A percentile compares a stretch with the other conserved stretches of the same genome.
phyloP scores from a whole-genome alignment of 2,888 invertebrate species.

The Lithosia quadra region DNA sequence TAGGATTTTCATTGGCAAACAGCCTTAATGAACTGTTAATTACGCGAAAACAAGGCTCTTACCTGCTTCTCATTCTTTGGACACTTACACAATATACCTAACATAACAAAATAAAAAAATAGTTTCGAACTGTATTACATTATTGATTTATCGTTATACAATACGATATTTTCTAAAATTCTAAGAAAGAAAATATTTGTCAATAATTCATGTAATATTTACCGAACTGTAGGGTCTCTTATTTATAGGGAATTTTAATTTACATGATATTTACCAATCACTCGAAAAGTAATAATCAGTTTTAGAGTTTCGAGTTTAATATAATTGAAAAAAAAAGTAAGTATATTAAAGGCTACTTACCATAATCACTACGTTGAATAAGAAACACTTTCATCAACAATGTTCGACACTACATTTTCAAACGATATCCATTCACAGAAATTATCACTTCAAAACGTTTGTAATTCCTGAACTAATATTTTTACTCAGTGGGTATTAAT shows the following conservation, averaged over 20 bases:
- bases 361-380: constrained; percentile 39
- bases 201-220: too few relatives aligned
- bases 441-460: neutral
- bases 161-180: neutral
- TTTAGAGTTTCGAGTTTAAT: neutral
- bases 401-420: constrained; percentile 41
- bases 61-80: neutral
- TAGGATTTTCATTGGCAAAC: too few relatives aligned
- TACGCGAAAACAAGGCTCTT: neutral
- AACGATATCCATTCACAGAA: neutral
- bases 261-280: neutral
- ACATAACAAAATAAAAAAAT: neutral
- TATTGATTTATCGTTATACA: neutral
- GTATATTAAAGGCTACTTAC: constrained; percentile 42
- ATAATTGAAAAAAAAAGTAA: neutral
- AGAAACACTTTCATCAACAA: constrained; percentile 22
- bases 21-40: neutral
- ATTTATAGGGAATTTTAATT: too few relatives aligned
- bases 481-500: neutral
- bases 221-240: too few relatives aligned
- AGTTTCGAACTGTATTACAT: neutral
- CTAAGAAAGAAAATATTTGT: too few relatives aligned
- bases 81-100: neutral
- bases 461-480: neutral
- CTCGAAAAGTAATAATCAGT: neutral